phyloP scores from a whole-genome alignment of 2,113 vertebrate genomes.

The Oxyura jamaicensis region DNA sequence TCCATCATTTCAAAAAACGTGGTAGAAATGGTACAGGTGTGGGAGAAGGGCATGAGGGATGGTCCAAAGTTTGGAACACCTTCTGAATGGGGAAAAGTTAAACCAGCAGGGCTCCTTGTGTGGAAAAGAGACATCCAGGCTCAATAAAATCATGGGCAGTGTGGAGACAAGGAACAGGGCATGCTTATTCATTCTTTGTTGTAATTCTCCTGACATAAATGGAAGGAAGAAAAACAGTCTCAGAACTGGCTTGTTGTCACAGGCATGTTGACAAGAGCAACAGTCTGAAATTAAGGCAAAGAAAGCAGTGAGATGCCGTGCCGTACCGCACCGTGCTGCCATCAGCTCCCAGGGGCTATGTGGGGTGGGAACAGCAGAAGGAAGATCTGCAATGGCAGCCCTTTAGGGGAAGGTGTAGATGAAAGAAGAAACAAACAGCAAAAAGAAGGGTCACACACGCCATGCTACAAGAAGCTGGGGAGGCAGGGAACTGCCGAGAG shows the following conservation, averaged over 20 bases:
- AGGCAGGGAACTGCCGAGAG: rapidly evolving
- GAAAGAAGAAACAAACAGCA: not conserved
- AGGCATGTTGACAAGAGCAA: not conserved
- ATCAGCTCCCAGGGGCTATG: not conserved
- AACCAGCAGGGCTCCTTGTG: not conserved
- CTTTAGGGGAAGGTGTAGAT: not conserved
- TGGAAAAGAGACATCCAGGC: not conserved
- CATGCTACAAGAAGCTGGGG: no score
- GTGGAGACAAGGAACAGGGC: not conserved
- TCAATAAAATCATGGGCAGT: not conserved
- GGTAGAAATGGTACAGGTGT: not conserved
- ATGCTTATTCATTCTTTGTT: not conserved
- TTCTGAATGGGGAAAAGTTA: not conserved
- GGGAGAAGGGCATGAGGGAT: not conserved
- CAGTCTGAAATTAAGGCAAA: not conserved
- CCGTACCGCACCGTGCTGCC: not conserved
- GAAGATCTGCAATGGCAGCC: not conserved
- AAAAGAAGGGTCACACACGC: not conserved
- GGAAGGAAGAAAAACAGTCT: not conserved
- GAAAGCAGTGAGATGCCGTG: not conserved
- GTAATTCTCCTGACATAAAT: not conserved
- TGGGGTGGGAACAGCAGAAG: not conserved
- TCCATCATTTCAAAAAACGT: not conserved
- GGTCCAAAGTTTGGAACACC: not conserved
- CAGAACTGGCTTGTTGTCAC: not conserved